A percentile compares a stretch with the other conserved stretches of the same genome.
Conservation (phyloP, 2,113 vertebrate species). For the Serinus canaria region DNA sequence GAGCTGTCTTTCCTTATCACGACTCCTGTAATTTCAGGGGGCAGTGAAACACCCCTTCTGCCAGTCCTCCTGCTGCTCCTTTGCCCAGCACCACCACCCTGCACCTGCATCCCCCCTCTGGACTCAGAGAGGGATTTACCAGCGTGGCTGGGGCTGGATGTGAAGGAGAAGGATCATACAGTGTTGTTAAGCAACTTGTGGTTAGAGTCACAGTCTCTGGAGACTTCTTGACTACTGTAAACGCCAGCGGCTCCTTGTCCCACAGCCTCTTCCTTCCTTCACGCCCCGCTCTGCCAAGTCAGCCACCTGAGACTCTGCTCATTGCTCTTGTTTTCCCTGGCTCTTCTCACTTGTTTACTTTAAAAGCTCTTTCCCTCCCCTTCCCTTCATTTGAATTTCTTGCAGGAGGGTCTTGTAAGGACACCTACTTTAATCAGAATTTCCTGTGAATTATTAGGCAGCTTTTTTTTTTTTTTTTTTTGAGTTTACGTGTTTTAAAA, state of each 20-base stretch:
- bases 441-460: conserved; percentile 13
- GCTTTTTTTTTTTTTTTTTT: neutral
- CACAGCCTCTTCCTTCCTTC: conserved; percentile 53
- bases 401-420: conserved; percentile 53
- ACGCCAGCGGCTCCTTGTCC: neutral
- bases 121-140: neutral
- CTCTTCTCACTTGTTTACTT: conserved; percentile 56
- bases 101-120: neutral
- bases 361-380: neutral
- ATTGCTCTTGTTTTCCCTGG: conserved; percentile 59
- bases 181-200: conserved; percentile 27
- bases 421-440: conserved; percentile 26
- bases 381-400: conserved; percentile 53
- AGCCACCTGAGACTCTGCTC: conserved; percentile 55
- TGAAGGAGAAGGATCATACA: neutral
- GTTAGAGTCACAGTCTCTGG: conserved; percentile 22
- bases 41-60: neutral
- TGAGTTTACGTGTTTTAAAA: neutral
- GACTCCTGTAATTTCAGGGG: neutral
- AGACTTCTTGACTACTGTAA: conserved; percentile 48
- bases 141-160: neutral
- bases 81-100: neutral
- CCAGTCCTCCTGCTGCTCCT: neutral
- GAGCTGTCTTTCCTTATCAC: neutral
- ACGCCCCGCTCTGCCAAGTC: neutral